Evolutionary conservation across 2,113 vertebrate species (phyloP), one percentile per base, ranked within the genome.

Genomic region (Mandrillus leucophaeus): DNA sequence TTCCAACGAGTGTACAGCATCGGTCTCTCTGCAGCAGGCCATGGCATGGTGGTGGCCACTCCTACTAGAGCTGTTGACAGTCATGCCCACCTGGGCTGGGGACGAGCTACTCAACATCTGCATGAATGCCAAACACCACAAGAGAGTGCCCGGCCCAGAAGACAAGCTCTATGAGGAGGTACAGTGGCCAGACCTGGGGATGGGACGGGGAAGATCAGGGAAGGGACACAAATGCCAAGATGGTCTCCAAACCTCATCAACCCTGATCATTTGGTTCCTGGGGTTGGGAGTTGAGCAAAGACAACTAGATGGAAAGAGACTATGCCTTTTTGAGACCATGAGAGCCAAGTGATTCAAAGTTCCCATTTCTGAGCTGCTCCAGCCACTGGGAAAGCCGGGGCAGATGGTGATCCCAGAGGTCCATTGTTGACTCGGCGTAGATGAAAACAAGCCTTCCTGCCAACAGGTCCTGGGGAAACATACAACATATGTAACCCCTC

Each of bases 71-170:
- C 79, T 99, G 18, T 93, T 97, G 88, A 76, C 30, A 20, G 55
- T 90, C 45, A 7, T 2, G 1, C 38, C 93, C 22, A n/a, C 59
- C 84, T 1, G 6, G 23, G 48, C 97, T 55, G 97, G 48, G 8
- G 43, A 89, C 75, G 98, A 99, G 0, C n/a, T 99, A 90, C 98
- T 99, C 96, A 99, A 99, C 32, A 30, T 99, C 97, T 99, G 99
- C 96, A 99, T 99, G 99, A 98, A 99, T 0, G 98, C 96, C 80
- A 99, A 99, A 95, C 99, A 99, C 97, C 99, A 99, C 52, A 99
- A 99, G 98, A 86, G 0, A 0, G 14, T 98, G 0, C 99, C 99
- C 0, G 98, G 99, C 1, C 99, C 99, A 0, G 99, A 99, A 88
- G 99, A 99, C 38, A 0, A 94, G 35, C 99, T 98, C 78, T 83